Percentiles rank a stretch among this genome's conserved stretches.
Conservation (phyloP, 2,888 invertebrate species). For the Drosophila borealis region DNA sequence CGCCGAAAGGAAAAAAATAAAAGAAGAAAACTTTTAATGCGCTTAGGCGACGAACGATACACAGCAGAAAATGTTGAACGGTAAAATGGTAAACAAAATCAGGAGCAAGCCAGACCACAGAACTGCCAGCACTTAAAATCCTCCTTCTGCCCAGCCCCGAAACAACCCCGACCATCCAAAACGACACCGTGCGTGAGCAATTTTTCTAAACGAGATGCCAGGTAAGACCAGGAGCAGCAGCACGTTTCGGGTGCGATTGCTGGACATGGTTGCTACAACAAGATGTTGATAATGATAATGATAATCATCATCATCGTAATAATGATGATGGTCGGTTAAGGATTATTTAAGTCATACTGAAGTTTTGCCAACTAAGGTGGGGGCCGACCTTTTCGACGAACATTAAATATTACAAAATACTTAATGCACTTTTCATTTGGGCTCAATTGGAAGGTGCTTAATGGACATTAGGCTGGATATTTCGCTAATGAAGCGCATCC, state of each 20-base stretch:
- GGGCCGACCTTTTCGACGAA: conserved; percentile 38
- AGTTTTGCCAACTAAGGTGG: conserved; percentile 30
- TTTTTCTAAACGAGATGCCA: conserved; percentile 67
- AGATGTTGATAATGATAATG: conserved; percentile 26
- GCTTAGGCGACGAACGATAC: conserved; percentile 69
- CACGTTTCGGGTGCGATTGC: conserved; percentile 54
- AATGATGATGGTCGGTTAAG: conserved; percentile 35
- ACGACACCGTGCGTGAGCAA: conserved; percentile 72
- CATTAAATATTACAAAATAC: conserved; percentile 60
- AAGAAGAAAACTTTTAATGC: conserved; percentile 69
- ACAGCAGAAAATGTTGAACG: conserved; percentile 51
- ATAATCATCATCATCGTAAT: conserved; percentile 32
- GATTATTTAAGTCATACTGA: conserved; percentile 34
- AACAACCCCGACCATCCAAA: conserved; percentile 16
- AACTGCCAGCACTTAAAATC: conserved; percentile 58
- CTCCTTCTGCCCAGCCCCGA: background rate
- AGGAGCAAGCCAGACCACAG: conserved; percentile 58
- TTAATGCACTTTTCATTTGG: conserved; percentile 41
- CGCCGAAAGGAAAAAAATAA: conserved; percentile 27
- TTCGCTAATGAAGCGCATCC: conserved; percentile 46
- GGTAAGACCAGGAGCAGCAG: conserved; percentile 25
- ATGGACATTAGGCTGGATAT: conserved; percentile 31
- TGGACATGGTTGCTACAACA: conserved; percentile 34
- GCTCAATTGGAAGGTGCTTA: conserved; percentile 33
- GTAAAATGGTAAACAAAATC: conserved; percentile 67